Evolutionary conservation across 2,113 vertebrate genomes (phyloP).

Genomic region (Saguinus midas): DNA sequence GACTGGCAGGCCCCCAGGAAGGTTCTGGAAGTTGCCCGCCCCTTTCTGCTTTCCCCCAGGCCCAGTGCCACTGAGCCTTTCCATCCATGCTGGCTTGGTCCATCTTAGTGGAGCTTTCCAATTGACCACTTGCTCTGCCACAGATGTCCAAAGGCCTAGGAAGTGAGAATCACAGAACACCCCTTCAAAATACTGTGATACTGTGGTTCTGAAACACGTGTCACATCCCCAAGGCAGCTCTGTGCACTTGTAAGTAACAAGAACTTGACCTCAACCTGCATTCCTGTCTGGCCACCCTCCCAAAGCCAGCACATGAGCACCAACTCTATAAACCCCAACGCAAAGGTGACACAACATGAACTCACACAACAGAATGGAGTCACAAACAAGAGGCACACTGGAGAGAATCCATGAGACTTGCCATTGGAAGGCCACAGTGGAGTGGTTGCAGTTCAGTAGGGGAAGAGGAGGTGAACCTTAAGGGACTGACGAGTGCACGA

Average conservation of each 20-base stretch:
- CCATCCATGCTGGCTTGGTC: too few species aligned
- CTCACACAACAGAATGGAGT: not conserved
- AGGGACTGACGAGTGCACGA: fast-evolving
- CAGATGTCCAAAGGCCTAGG: not conserved
- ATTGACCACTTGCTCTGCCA: not conserved
- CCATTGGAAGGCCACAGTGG: not conserved
- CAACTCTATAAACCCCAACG: not conserved
- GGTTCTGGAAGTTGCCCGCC: not conserved
- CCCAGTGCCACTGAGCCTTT: not conserved
- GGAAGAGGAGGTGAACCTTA: not conserved
- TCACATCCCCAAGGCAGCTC: not conserved
- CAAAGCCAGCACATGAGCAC: not conserved
- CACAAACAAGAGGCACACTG: not conserved
- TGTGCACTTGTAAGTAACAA: not conserved
- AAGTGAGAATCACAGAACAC: not conserved
- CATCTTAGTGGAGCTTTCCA: not conserved
- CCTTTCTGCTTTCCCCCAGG: not conserved
- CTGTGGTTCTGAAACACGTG: not conserved
- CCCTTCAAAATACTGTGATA: not conserved
- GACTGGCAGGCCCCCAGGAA: not conserved
- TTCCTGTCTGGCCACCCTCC: not conserved
- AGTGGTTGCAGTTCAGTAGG: fast-evolving
- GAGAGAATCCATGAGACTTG: not conserved
- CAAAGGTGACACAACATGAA: not conserved
- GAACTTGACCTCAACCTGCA: not conserved